Conservation (phyloP, 2,797 vertebrate genomes). For the Sciaenops ocellatus region DNA sequence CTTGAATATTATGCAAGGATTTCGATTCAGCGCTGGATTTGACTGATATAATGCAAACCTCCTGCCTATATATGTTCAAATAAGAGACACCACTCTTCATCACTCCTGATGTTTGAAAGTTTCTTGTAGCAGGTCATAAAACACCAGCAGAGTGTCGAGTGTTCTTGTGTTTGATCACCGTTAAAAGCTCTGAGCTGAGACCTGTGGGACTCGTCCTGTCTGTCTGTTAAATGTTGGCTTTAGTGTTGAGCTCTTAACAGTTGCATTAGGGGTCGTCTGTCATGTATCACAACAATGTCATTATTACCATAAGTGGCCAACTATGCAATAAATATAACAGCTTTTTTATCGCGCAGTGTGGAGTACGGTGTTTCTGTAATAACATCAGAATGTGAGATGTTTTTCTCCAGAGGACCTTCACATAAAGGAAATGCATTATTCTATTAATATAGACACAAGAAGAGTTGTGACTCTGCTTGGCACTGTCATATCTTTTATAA, state of each 20-base stretch:
- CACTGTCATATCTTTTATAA: background rate
- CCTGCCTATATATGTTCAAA: too few species aligned
- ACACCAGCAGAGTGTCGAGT: background rate
- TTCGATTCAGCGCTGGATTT: background rate
- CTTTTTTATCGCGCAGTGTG: background rate
- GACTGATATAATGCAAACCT: too few species aligned
- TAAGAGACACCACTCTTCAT: too few species aligned
- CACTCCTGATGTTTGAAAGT: too few species aligned
- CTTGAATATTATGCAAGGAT: background rate
- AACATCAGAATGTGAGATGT: too few species aligned
- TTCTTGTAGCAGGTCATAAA: too few species aligned
- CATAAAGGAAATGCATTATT: background rate
- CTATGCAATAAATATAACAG: background rate
- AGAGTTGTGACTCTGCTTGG: background rate
- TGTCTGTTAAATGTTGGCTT: background rate
- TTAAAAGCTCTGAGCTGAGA: background rate
- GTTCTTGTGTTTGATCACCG: background rate
- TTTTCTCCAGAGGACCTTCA: too few species aligned
- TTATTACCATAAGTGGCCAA: background rate
- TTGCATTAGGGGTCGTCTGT: background rate
- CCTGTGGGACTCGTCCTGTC: background rate
- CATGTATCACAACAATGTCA: background rate
- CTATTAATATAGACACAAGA: background rate
- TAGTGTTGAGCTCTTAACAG: background rate
- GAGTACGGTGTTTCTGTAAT: too few species aligned